Evolutionary conservation across 2,888 invertebrate species (phyloP).

Genomic region (Stratiomys singularior): DNA sequence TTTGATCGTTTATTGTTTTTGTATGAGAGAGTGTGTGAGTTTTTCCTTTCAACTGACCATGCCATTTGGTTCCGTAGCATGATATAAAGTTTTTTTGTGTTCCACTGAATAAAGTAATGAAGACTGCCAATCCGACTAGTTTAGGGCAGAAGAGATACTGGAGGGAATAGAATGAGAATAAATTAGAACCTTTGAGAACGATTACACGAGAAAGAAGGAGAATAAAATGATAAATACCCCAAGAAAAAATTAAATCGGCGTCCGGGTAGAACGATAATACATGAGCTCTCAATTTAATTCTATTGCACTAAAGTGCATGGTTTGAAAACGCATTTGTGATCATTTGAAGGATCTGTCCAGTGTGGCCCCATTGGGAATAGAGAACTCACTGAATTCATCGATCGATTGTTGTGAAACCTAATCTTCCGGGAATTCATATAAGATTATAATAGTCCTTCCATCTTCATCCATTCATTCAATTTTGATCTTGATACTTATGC

Average conservation of each 20-base stretch:
- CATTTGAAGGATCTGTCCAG: too few species aligned
- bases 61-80: background rate
- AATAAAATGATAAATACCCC: conserved; percentile 51
- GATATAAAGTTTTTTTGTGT: background rate
- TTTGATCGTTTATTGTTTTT: too few species aligned
- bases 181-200: background rate
- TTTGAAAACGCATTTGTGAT: too few species aligned
- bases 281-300: conserved; percentile 50
- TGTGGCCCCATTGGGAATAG: too few species aligned
- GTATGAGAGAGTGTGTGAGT: too few species aligned
- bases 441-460: too few species aligned
- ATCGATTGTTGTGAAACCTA: too few species aligned
- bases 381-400: too few species aligned
- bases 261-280: conserved; percentile 53
- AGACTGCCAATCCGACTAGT: background rate
- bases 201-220: conserved; percentile 10
- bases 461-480: too few species aligned
- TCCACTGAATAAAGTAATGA: conserved; percentile 14
- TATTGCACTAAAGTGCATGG: background rate
- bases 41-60: background rate
- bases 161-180: background rate
- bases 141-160: background rate
- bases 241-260: conserved; percentile 53
- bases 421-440: too few species aligned
- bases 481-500: too few species aligned